phyloP scores from a whole-genome alignment of 1,140 invertebrate genomes.

The Meteorus sp. region DNA sequence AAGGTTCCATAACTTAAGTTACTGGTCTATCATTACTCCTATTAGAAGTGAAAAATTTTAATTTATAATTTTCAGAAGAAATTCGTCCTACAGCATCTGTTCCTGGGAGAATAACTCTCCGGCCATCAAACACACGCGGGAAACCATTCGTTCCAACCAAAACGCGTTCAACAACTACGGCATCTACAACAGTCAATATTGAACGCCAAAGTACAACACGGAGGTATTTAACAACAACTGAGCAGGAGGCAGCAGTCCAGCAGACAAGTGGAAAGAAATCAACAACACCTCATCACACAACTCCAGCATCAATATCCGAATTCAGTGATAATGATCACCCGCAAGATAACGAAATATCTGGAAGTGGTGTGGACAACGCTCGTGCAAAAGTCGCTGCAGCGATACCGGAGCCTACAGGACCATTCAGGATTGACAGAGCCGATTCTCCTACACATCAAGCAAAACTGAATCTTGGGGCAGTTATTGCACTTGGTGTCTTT shows the following conservation, averaged over 20 bases:
- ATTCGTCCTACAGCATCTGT: conserved; percentile 25
- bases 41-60: not conserved
- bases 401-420: conserved; percentile 67
- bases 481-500: conserved; percentile 87
- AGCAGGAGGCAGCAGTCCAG: conserved; percentile 47
- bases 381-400: conserved; percentile 60
- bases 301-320: conserved; percentile 25
- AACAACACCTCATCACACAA: conserved; percentile 43
- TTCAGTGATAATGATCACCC: conserved; percentile 52
- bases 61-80: conserved; percentile 33
- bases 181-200: conserved; percentile 42
- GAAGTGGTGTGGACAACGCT: conserved; percentile 59
- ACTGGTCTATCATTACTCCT: no score
- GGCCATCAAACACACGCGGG: conserved; percentile 40
- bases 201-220: conserved; percentile 14
- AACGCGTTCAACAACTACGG: conserved; percentile 37
- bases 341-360: conserved; percentile 63
- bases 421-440: conserved; percentile 68
- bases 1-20: no score
- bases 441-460: conserved; percentile 68
- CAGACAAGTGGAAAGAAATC: conserved; percentile 48
- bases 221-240: conserved; percentile 30
- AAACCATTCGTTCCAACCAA: conserved; percentile 47
- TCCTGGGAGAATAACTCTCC: conserved; percentile 33
- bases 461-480: conserved; percentile 80